Base-by-base conservation (phyloP, 2,797 vertebrate species). In the Coregonus ussuriensis region DNA sequence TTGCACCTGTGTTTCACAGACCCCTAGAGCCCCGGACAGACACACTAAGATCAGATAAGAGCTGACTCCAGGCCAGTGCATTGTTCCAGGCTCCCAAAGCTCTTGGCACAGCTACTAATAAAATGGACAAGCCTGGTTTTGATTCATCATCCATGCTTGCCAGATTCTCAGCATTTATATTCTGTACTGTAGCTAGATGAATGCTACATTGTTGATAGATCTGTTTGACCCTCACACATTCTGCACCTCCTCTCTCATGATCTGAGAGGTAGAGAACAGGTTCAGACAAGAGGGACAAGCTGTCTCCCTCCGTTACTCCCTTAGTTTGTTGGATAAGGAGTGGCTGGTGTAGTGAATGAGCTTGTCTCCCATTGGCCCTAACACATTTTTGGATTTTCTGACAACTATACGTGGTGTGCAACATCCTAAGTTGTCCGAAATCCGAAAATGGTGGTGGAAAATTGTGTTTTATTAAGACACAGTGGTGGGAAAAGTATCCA, bases 61-160 rank as follows among this genome's bases (percentile, higher is more conserved):
- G 67, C 11, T 31, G 6, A 54, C 56, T 77, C 56, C 63, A 33
- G 71, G 71, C 14, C 68, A 35, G 41, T 72, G 68, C 52, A 77
- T 79, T 82, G 77, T 81, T 81, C 47, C n/a, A 51, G 15, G 53
- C 68, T 41, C 66, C 68, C 71, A 29, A 66, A 74, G 69, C 37
- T 63, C 59, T 53, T 74, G 76, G 76, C 59, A 73, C 53, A 53
- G 63, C 54, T 41, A 72, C 56, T 59, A 69, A 71, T 73, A 47
- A 66, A 53, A 33, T 41, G 29, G 35, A 35, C 31, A 37, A 69
- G 33, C 15, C 35, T 15, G 35, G n/a, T 37, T 18, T 16, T 41
- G 9, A 69, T 37, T 18, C 31, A 35, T 33, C 31, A 3, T 37
- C 67, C 18, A 21, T 21, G 41, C 41, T 47, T 18, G 67, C 35